Conservation (phyloP, 2,797 vertebrate species). For the Scomberomorus guttatus region DNA sequence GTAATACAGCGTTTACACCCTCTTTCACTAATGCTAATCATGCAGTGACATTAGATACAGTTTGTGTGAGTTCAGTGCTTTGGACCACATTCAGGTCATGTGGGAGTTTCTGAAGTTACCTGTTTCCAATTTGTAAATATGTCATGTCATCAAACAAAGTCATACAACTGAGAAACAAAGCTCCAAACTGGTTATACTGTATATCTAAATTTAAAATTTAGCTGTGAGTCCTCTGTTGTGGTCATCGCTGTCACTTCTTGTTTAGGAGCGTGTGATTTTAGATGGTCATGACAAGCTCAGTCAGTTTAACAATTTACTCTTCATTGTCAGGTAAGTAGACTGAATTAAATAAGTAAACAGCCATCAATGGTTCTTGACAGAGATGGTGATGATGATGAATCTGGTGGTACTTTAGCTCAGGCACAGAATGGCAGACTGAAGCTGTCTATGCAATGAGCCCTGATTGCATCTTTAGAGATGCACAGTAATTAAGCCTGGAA, state of each 20-base stretch:
- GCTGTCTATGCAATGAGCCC: slow-evolving; percentile 26
- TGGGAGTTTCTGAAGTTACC: too few relatives aligned
- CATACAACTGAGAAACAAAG: not conserved
- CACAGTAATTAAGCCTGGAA: slow-evolving; percentile 56
- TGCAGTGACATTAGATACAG: too few relatives aligned
- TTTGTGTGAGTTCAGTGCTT: too few relatives aligned
- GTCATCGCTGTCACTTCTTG: slow-evolving; percentile 20
- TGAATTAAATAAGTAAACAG: slow-evolving; percentile 35
- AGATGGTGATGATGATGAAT: slow-evolving; percentile 26
- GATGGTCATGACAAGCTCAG: slow-evolving; percentile 2
- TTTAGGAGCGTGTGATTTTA: slow-evolving; percentile 16
- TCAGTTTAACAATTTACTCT: slow-evolving; percentile 22
- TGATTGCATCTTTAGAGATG: slow-evolving; percentile 55
- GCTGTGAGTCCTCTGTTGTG: not conserved
- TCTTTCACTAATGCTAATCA: too few relatives aligned
- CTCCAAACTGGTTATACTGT: not conserved
- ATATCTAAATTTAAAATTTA: not conserved
- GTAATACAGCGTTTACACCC: too few relatives aligned
- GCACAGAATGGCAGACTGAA: slow-evolving; percentile 16
- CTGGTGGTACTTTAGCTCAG: slow-evolving; percentile 20
- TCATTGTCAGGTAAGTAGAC: slow-evolving; percentile 17
- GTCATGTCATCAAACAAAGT: too few relatives aligned
- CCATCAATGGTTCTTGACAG: slow-evolving; percentile 23
- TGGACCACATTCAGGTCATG: too few relatives aligned
- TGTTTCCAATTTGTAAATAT: too few relatives aligned